Conservation (phyloP, 2,888 invertebrate genomes). For the Leptogaster cylindrica region DNA sequence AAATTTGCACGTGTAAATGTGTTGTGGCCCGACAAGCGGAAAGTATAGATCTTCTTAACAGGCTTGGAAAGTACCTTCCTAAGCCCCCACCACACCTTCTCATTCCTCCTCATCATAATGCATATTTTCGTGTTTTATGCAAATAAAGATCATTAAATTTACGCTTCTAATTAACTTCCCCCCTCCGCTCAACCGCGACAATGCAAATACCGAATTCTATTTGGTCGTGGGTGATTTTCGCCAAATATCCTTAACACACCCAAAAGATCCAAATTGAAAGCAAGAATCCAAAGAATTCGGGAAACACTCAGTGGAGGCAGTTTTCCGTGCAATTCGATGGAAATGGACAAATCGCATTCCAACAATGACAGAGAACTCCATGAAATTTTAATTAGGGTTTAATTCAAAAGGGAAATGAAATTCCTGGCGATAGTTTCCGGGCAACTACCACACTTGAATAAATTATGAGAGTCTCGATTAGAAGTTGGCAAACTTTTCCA, state of each 20-base stretch:
- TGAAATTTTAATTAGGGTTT: slow-evolving; percentile 33
- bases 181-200: slow-evolving; percentile 7
- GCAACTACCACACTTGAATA: background rate
- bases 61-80: slow-evolving; percentile 28
- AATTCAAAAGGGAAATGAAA: slow-evolving; percentile 35
- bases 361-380: slow-evolving; percentile 18
- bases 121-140: slow-evolving; percentile 38
- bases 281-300: slow-evolving; percentile 29
- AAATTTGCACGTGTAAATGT: slow-evolving; percentile 22
- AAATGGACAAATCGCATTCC: slow-evolving; percentile 35
- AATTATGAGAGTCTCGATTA: slow-evolving; percentile 19
- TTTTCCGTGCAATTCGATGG: slow-evolving; percentile 11
- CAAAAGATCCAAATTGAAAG: background rate
- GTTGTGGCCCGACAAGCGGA: slow-evolving; percentile 10
- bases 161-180: slow-evolving; percentile 32
- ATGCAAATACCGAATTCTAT: background rate
- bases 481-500: slow-evolving; percentile 8
- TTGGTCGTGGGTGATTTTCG: no score
- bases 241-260: background rate
- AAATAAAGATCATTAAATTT: slow-evolving; percentile 38
- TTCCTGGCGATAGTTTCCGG: slow-evolving; percentile 19
- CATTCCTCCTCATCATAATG: no score
- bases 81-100: no score
- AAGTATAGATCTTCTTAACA: slow-evolving; percentile 36
- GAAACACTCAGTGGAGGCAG: slow-evolving; percentile 1